Base-by-base conservation (phyloP, 2,888 invertebrate species). In the Hymenopus coronatus region DNA sequence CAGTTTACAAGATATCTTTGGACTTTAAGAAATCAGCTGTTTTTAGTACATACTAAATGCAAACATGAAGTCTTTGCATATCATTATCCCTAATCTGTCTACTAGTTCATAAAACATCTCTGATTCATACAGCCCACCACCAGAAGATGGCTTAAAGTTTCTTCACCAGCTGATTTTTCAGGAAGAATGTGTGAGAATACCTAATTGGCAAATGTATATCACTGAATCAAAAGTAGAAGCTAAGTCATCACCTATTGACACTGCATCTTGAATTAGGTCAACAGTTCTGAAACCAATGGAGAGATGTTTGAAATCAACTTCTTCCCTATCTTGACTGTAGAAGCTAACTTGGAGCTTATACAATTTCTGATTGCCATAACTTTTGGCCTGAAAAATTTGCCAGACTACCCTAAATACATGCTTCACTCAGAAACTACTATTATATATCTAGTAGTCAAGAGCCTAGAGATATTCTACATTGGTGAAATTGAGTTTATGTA, bases 61-160 rank as follows among this genome's bases (percentile, higher is more conserved):
- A 93, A 99, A 99, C 96, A 99, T 97, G 92, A 99, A 96, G 93
- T 99, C 99, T 93, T 99, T 99, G 99, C 99, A 99, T 89, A 99
- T 96, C 92, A 99, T 94, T 85, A 99, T 96, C 1, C 99, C 99
- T 87, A 97, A 94, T 92, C 97, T 95, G 92, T 99, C 99, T 89
- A 98, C 98, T 81, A 96, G 93, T 89, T 96, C 94, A 93, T 99
- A 99, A 93, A 99, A 99, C 89, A 95, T 95, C 91, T 99, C 97
- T 0, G 96, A 96, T 92, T 99, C 99, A 92, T 99, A 99, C 0
- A 98, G 94, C 0, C 99, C 99, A n/a, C 99, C 99, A 40, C 99
- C 99, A 99, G 92, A 2, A 98, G 93, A 90, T 95, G 93, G 54
- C 94, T 93, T 88, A 97, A 95, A 94, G 94, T 94, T 33, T 93